Evolutionary conservation across 1,140 invertebrate genomes (phyloP), one percentile per base, ranked within the genome.

Genomic region (Cepaea nemoralis): DNA sequence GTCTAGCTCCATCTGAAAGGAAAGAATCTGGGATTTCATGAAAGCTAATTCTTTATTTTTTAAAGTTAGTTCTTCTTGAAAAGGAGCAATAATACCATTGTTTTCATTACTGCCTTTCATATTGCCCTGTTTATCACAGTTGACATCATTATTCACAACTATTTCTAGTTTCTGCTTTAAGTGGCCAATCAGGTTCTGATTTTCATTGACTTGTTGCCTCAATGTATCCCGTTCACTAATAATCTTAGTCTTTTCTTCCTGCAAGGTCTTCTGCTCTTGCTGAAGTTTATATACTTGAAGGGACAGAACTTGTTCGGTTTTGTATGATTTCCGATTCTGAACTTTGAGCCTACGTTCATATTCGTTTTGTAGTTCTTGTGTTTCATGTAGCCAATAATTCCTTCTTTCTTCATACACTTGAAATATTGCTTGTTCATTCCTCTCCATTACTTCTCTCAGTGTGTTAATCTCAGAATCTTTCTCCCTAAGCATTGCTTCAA

Each of bases 381-480:
- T 83, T 77, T 91, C 89, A 77, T 85, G 83, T 35, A 87, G 73
- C 91, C 91, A 91, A 35, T 76, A 85, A 77, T 87, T 86, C 83
- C 94, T 93, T 88, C 94, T 94, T 85, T 94, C 94, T 85, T 94
- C 93, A 78, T 88, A 88, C 33, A 90, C 89, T 85, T 94, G 92
- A 89, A 95, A 94, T 85, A 95, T 95, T 82, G 95, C 95, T 89
- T 94, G 94, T 89, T 95, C 95, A 91, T 95, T 95, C 88, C 95
- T 94, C 86, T 95, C 95, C 94, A 95, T 95, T 2, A 95, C 95
- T 89, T 95, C 94, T 35, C 95, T 89, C 27, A 95, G 91, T 85
- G 94, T 94, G 69, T 93, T 94, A 48, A 95, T 93, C 89, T 95
- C 95, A 19, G 94, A 94, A 86, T 95, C 95, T 75, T 94, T 93